These are phyloP conservation scores for Porites cylindrica DNA, from an alignment of 92 coral and sea anemone genomes.

Conservation along the genomic window DNA sequence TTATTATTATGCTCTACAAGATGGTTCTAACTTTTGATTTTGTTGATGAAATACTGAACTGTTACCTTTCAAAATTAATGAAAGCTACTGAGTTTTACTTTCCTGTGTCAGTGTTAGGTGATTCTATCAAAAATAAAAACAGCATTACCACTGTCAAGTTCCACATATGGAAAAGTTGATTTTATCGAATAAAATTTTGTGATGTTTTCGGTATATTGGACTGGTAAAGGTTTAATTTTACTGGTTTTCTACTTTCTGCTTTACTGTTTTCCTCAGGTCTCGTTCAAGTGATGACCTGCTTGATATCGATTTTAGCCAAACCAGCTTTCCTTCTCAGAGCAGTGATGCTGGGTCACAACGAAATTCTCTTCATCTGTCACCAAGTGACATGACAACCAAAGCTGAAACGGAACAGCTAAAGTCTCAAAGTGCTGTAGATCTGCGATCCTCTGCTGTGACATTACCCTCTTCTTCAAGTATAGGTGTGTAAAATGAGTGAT, in stretches of 20 bases:
- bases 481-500: constrained; percentile 11
- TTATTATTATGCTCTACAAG: no score
- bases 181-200: no score
- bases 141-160: no score
- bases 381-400: neutral
- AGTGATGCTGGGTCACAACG: constrained; percentile 56
- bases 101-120: no score
- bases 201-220: neutral
- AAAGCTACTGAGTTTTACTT: no score
- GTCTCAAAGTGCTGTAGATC: constrained; percentile 36
- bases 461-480: constrained; percentile 37
- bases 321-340: constrained; percentile 53
- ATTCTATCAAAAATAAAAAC: no score
- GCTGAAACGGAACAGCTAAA: constrained; percentile 13
- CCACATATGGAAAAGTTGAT: no score
- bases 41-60: no score
- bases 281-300: constrained; percentile 90
- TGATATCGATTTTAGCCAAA: constrained; percentile 82
- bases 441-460: constrained; percentile 12
- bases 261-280: constrained; percentile 51
- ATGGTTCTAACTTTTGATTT: no score
- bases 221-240: no score
- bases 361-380: constrained; percentile 33
- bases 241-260: neutral
- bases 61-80: no score